A percentile compares a stretch with the other conserved stretches of the same genome.
These are phyloP conservation scores for Falco punctatus DNA, from an alignment of 2,113 vertebrate genomes.

Conservation along the genomic window DNA sequence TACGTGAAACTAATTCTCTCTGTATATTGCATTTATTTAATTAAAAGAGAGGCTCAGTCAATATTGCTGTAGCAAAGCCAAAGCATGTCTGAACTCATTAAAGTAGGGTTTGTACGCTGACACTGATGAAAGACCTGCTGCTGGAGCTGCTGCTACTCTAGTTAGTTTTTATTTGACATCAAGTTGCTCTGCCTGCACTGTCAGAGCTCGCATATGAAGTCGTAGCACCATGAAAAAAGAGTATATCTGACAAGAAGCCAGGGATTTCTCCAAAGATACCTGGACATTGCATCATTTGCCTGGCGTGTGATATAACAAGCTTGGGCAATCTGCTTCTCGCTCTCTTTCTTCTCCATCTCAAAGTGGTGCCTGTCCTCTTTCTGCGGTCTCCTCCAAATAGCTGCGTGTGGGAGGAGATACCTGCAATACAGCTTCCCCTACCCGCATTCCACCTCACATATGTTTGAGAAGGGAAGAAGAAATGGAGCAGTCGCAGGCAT, in stretches of 20 bases:
- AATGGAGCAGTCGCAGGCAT: not conserved
- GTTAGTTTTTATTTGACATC: conserved; percentile 32
- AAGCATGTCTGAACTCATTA: conserved; percentile 55
- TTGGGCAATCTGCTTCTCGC: not conserved
- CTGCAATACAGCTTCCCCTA: conserved; percentile 20
- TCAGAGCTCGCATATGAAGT: conserved; percentile 41
- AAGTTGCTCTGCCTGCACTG: conserved; percentile 1
- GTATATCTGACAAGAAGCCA: not conserved
- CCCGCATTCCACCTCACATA: not conserved
- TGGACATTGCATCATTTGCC: not conserved
- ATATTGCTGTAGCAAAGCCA: conserved; percentile 20
- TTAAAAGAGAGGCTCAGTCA: conserved; percentile 32
- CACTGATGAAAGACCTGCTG: conserved; percentile 53
- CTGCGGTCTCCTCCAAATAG: not conserved
- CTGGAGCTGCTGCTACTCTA: conserved; percentile 21
- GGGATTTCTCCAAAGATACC: not conserved
- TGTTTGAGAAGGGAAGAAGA: not conserved
- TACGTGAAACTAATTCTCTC: conserved; percentile 18
- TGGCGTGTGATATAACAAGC: not conserved
- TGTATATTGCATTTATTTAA: conserved; percentile 40
- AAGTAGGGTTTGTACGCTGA: not conserved
- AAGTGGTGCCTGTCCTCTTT: conserved; percentile 1
- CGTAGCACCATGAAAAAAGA: not conserved
- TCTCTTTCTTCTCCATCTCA: not conserved
- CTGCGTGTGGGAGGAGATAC: conserved; percentile 11